Evolutionary conservation across 2,113 vertebrate genomes (phyloP).

Genomic region (Odontophorus gujanensis): DNA sequence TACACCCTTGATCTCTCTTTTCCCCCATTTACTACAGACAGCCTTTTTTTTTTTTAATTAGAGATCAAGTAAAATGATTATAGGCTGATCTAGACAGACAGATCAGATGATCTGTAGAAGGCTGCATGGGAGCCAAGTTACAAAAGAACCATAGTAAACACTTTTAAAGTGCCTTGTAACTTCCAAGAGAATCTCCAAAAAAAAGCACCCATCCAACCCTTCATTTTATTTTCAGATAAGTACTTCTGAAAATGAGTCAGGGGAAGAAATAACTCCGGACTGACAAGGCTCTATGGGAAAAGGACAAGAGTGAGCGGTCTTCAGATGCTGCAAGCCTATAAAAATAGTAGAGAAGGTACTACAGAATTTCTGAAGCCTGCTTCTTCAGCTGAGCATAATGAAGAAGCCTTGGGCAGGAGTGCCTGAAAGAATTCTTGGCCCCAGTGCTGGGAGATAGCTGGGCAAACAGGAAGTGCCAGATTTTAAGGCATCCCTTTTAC

Average conservation of each 20-base stretch:
- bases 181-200: background rate
- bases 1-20: background rate
- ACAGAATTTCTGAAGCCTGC: background rate
- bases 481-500: background rate
- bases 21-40: background rate
- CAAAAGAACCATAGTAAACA: background rate
- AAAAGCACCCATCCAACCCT: background rate
- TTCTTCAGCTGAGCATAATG: background rate
- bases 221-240: background rate
- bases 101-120: background rate
- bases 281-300: background rate
- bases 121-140: background rate
- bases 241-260: background rate
- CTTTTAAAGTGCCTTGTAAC: background rate
- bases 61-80: background rate
- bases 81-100: background rate
- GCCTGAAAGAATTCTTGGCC: background rate
- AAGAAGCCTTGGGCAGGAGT: background rate
- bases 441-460: background rate
- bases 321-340: background rate
- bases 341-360: background rate
- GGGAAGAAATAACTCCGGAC: background rate
- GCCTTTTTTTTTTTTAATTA: background rate
- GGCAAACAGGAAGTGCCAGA: background rate
- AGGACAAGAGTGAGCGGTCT: background rate